Conservation (phyloP, 2,113 vertebrate genomes). For the Orthonyx spaldingii region DNA sequence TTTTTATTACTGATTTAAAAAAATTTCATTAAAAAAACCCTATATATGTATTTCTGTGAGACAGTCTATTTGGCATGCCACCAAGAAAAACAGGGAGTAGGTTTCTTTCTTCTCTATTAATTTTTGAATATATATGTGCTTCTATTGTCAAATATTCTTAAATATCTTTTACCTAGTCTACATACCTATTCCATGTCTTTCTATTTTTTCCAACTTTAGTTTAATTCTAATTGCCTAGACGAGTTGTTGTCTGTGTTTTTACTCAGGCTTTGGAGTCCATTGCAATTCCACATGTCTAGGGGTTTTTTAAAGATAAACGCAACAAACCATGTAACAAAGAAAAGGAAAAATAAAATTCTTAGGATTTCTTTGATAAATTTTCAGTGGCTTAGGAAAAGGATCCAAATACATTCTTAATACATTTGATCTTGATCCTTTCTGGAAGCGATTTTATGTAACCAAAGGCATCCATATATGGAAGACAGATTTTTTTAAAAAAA, state of each 20-base stretch:
- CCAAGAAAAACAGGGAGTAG: background rate
- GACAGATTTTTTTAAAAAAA: background rate
- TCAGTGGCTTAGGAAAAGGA: background rate
- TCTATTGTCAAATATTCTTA: background rate
- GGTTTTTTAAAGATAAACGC: background rate
- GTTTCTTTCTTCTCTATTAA: background rate
- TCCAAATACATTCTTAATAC: background rate
- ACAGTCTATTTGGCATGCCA: background rate
- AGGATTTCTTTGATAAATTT: constrained; percentile 21
- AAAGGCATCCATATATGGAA: background rate
- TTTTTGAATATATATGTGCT: background rate
- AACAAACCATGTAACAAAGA: background rate
- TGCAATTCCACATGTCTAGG: background rate
- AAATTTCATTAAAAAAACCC: background rate
- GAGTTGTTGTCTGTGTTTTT: background rate
- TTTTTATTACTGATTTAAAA: background rate
- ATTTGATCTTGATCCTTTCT: constrained; percentile 4
- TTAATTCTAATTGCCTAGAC: background rate
- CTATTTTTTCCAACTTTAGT: background rate
- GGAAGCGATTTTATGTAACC: background rate
- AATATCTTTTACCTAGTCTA: background rate
- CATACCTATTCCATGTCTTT: background rate
- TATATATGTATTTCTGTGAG: background rate
- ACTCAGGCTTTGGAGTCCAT: background rate
- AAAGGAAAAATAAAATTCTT: background rate